phyloP scores from a whole-genome alignment of 2,113 vertebrate genomes.

The Trichomycterus rosablanca region DNA sequence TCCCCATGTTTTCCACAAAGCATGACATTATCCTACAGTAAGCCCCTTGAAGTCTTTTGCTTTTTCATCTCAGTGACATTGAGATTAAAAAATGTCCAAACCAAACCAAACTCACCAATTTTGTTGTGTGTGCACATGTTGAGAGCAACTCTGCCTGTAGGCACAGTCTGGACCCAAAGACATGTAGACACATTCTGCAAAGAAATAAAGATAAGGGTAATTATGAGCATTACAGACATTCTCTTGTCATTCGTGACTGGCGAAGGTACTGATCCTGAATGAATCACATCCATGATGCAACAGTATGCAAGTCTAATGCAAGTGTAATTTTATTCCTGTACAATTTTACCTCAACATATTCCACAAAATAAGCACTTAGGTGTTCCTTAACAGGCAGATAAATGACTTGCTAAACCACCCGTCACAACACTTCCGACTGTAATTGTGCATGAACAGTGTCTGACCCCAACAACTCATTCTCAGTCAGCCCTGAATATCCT shows the following conservation, averaged over 20 bases:
- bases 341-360: too few relatives aligned
- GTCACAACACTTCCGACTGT: constrained; percentile 31
- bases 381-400: too few relatives aligned
- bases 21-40: background rate
- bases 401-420: background rate
- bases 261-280: background rate
- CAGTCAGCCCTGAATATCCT: constrained; percentile 75
- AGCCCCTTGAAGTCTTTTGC: background rate
- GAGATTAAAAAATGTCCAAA: background rate
- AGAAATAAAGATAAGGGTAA: background rate
- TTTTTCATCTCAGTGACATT: background rate
- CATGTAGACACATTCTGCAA: background rate
- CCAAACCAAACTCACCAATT: constrained; percentile 12
- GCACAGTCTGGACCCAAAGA: background rate
- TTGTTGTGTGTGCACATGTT: background rate
- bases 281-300: background rate
- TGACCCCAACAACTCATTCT: constrained; percentile 67
- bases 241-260: background rate
- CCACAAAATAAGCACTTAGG: too few relatives aligned
- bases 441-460: constrained; percentile 52
- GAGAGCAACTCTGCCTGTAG: background rate
- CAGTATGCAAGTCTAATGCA: background rate
- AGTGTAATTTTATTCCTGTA: background rate
- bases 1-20: background rate
- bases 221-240: background rate